A percentile compares a stretch with the other conserved stretches of the same genome.
phyloP scores from a whole-genome alignment of 2,797 vertebrate genomes.

The Somateria mollissima region DNA sequence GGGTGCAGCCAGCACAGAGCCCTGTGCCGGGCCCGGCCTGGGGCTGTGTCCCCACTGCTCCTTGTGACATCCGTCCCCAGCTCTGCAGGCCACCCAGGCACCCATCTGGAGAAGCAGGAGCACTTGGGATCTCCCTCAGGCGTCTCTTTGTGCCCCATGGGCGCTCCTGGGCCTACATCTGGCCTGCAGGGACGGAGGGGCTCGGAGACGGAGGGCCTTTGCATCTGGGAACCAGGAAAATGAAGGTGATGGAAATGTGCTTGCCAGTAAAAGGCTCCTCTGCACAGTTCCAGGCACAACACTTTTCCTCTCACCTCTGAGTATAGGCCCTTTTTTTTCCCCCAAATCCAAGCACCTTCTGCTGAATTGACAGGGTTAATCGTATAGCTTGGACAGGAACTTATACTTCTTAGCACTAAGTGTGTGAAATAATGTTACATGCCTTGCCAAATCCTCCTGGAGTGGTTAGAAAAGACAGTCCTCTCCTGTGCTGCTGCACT shows the following conservation, averaged over 20 bases:
- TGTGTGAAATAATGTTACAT: constrained; percentile 20
- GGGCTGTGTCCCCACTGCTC: background rate
- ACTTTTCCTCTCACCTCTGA: background rate
- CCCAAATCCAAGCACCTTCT: background rate
- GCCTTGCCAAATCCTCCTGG: constrained; percentile 8
- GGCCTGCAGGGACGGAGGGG: background rate
- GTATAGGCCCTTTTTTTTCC: background rate
- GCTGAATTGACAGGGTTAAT: constrained; percentile 23
- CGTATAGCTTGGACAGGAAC: constrained; percentile 1
- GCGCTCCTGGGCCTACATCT: background rate
- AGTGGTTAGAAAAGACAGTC: background rate
- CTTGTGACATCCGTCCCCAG: background rate
- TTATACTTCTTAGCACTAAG: background rate
- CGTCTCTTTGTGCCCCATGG: background rate
- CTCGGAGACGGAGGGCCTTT: background rate
- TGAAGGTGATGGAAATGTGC: background rate
- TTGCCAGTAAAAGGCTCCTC: background rate
- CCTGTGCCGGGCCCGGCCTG: background rate
- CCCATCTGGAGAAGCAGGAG: background rate
- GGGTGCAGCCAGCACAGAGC: background rate
- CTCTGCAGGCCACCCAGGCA: fast-evolving
- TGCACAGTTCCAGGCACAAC: background rate
- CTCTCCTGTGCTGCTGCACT: background rate
- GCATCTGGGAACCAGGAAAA: background rate
- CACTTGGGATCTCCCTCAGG: background rate